Conservation (phyloP, 2,888 invertebrate species). For the Tetanocera ferruginea region DNA sequence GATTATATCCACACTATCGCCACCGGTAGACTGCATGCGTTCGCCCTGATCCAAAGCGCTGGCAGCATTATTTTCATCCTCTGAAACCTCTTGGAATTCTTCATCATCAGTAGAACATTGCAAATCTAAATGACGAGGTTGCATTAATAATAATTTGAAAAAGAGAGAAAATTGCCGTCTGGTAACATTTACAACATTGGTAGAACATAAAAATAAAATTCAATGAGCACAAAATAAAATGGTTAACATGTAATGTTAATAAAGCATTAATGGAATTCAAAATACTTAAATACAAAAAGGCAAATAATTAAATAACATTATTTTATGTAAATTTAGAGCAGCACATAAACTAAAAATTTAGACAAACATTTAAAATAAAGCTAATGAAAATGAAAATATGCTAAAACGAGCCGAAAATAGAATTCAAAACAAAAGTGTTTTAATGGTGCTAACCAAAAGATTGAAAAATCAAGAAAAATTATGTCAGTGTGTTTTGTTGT, state of each 20-base stretch:
- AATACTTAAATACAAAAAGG: not conserved
- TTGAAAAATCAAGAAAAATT: not conserved
- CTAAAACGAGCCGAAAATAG: not conserved
- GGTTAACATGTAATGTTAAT: not conserved
- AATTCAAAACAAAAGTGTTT: not conserved
- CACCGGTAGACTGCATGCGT: conserved; percentile 51
- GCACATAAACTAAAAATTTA: no score
- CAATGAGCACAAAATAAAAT: not conserved
- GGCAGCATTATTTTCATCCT: conserved; percentile 72
- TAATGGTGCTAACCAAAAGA: not conserved
- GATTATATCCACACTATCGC: conserved; percentile 53
- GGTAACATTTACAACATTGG: no score
- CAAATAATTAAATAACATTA: no score
- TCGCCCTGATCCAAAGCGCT: conserved; percentile 68
- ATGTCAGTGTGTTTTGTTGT: conserved; percentile 39
- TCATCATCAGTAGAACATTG: conserved; percentile 81
- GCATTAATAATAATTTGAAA: not conserved
- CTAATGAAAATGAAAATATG: not conserved
- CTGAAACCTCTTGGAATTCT: conserved; percentile 75
- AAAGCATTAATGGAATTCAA: not conserved
- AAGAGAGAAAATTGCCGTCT: no score
- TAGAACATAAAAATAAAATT: conserved; percentile 20
- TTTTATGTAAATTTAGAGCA: no score
- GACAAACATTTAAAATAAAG: not conserved
- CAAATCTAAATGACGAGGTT: conserved; percentile 70